Conservation (phyloP, 2,797 vertebrate genomes). For the Molothrus ater region DNA sequence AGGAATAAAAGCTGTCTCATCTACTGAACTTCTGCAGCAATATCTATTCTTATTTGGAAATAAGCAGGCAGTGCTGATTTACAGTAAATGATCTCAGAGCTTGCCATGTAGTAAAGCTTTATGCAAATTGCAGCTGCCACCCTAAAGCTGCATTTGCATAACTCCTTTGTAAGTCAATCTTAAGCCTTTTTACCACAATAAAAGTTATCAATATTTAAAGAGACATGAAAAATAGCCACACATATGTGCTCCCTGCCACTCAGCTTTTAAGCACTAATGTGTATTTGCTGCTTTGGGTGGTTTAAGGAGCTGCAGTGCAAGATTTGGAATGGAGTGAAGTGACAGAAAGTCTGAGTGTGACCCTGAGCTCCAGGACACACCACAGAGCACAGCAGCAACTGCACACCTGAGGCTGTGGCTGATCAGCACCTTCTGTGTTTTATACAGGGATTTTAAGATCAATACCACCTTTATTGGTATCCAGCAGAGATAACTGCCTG, state of each 20-base stretch:
- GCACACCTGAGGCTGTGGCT: neutral
- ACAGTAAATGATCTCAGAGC: neutral
- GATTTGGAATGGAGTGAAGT: neutral
- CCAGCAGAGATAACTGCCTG: neutral
- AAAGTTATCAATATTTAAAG: constrained; percentile 13
- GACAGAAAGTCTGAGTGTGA: neutral
- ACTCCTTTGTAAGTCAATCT: neutral
- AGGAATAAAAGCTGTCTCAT: neutral
- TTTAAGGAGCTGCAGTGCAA: neutral
- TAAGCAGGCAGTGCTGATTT: neutral
- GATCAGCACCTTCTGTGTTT: neutral
- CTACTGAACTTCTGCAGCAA: neutral
- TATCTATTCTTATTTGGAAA: neutral
- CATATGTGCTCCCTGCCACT: neutral
- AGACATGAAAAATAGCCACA: neutral
- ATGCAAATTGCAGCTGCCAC: neutral
- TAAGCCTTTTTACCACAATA: neutral
- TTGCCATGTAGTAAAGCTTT: neutral
- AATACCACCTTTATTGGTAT: neutral
- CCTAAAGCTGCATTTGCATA: neutral
- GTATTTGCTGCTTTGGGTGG: neutral
- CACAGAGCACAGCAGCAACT: neutral
- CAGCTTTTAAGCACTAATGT: neutral
- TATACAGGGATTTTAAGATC: neutral
- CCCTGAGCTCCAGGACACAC: neutral